Base-by-base conservation (phyloP, 35 echinoderm and acorn worm genomes). In the Heliocidaris tuberculata region DNA sequence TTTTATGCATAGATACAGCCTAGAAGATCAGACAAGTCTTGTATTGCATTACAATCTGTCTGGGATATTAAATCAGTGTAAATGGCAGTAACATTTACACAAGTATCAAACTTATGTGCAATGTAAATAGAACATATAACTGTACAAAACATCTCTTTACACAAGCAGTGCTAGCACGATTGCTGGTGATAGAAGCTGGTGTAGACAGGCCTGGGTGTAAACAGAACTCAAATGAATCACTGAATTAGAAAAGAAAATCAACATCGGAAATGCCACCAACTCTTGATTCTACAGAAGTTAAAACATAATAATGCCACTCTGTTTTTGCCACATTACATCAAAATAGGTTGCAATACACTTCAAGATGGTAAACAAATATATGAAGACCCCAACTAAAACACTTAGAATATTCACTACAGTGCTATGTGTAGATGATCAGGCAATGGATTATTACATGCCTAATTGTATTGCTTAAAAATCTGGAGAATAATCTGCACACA, bases 391-490 rank as follows among this genome's bases (percentile, higher is more conserved):
- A 78, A 78, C 21, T n/a, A 27, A 78, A 78, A 21, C 8, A 78
- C 8, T 78, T 27, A 27, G 8, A 27, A 21, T 78, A 78, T 78
- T 78, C 65, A 78, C 27, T 78, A 78, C 19, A 78, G 19, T 78
- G 65, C 27, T 78, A 78, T 19, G 27, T 78, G 35, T 42, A 78
- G 65, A 1, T n/a, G 27, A 78, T 78, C 65, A 78, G 17, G 65
- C 65, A 78, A 78, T 78, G 0, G 8, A 78, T 78, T 78, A 78
- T 78, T 78, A 78, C 65, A 78, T 78, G 65, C 65, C 27, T 78
- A 78, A 78, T 78, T 78, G 65, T 78, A 78, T 78, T 78, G 65
- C 65, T 78, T 78, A 78, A 78, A 78, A n/a, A 13, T 78, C 65
- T 78, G 65, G 65, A 78, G 65, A 78, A 78, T 27, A 78, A 21